These are phyloP conservation scores for Aptenodytes forsteri DNA, from an alignment of 2,113 vertebrate species.

Conservation along the genomic window DNA sequence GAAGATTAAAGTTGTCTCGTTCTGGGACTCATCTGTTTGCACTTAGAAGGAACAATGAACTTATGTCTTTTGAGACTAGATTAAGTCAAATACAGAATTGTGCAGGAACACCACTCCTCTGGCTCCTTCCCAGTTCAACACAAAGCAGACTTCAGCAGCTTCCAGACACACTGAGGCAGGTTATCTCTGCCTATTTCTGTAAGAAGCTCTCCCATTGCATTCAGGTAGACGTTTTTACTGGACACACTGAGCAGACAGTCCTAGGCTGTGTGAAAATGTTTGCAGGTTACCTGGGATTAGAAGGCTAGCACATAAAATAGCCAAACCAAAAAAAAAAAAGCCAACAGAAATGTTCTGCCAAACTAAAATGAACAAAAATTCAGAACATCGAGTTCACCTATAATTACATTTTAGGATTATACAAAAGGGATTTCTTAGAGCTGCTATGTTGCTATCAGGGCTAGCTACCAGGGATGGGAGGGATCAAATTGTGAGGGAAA, in stretches of 20 bases:
- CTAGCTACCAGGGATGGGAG: not conserved
- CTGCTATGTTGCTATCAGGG: not conserved
- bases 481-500: not conserved
- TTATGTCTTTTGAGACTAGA: not conserved
- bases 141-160: not conserved
- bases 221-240: not conserved
- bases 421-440: not conserved
- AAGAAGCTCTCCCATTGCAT: not conserved
- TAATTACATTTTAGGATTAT: not conserved
- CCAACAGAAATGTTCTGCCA: not conserved
- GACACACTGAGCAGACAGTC: not conserved
- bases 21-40: not conserved
- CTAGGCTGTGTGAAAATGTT: not conserved
- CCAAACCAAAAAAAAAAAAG: not conserved
- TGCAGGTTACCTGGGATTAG: not conserved
- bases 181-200: not conserved
- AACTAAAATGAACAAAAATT: not conserved
- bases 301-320: not conserved
- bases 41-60: not conserved
- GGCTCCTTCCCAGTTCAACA: not conserved
- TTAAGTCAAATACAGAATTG: not conserved
- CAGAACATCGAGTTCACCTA: not conserved
- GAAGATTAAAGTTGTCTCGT: not conserved
- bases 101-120: not conserved
- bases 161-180: not conserved